phyloP scores from a whole-genome alignment of 2,113 vertebrate species.

The Podarcis muralis region DNA sequence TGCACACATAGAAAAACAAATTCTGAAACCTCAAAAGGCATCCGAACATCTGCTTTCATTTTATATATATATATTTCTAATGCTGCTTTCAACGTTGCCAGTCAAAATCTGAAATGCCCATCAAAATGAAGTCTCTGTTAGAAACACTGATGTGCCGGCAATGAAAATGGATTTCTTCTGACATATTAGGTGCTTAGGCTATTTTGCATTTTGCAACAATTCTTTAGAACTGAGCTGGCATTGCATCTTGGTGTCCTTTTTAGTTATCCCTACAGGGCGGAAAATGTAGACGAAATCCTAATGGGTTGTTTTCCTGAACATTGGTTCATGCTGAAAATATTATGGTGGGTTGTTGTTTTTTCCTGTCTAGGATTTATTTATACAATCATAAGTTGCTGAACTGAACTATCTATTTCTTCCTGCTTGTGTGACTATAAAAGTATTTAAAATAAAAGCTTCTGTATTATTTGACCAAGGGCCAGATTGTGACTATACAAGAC shows the following conservation, averaged over 20 bases:
- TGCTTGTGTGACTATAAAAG: background rate
- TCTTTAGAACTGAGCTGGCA: slow-evolving; percentile 36
- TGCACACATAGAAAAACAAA: background rate
- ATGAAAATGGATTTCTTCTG: slow-evolving; percentile 34
- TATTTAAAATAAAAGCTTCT: no score
- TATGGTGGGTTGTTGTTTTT: slow-evolving; percentile 18
- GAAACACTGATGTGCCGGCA: slow-evolving; percentile 16
- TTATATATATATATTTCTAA: background rate
- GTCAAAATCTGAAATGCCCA: background rate
- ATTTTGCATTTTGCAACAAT: slow-evolving; percentile 42
- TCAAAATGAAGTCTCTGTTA: slow-evolving; percentile 19
- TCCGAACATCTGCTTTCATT: background rate
- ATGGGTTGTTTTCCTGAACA: slow-evolving; percentile 42
- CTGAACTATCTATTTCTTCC: background rate
- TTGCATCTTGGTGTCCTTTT: slow-evolving; percentile 42
- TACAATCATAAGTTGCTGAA: slow-evolving; percentile 24
- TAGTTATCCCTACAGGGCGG: slow-evolving; percentile 53
- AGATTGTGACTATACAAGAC: no score
- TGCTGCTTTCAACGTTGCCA: background rate
- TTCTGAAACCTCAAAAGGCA: background rate
- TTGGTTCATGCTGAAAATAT: slow-evolving; percentile 42
- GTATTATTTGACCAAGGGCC: no score
- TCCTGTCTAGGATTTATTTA: slow-evolving; percentile 36
- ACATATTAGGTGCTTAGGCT: slow-evolving; percentile 28
- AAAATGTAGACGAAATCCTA: slow-evolving; percentile 57